These are phyloP conservation scores for Pinctada fucata DNA, from an alignment of 2,888 invertebrate species.

Conservation along the genomic window DNA sequence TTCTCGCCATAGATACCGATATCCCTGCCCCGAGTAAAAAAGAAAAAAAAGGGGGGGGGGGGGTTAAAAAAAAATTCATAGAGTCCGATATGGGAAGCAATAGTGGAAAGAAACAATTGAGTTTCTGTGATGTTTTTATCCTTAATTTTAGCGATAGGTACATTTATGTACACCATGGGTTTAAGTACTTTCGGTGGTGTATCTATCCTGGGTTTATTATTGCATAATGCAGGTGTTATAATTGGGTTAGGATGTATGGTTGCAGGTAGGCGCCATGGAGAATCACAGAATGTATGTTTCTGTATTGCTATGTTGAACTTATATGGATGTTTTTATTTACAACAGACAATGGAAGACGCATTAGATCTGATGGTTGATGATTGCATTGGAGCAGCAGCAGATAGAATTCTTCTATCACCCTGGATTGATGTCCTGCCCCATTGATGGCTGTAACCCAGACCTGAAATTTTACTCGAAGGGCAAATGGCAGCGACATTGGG, in stretches of 20 bases:
- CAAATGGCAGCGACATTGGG: conserved; percentile 1
- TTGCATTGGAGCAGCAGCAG: background rate
- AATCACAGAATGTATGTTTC: background rate
- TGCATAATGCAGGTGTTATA: background rate
- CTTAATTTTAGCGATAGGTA: background rate
- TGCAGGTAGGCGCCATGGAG: background rate
- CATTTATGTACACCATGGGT: conserved; percentile 17
- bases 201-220: conserved; percentile 4
- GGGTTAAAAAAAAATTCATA: background rate
- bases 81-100: background rate
- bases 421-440: background rate
- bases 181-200: conserved; percentile 5
- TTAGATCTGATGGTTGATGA: background rate
- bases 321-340: background rate
- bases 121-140: conserved; percentile 1
- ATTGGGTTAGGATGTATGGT: background rate
- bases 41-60: background rate
- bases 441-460: background rate
- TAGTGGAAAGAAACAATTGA: background rate
- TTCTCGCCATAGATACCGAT: background rate
- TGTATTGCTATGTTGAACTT: background rate
- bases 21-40: background rate
- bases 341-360: background rate
- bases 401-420: background rate
- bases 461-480: conserved; percentile 9